phyloP scores from a whole-genome alignment of 1,140 invertebrate species.

The Muscidifurax raptorellus region DNA sequence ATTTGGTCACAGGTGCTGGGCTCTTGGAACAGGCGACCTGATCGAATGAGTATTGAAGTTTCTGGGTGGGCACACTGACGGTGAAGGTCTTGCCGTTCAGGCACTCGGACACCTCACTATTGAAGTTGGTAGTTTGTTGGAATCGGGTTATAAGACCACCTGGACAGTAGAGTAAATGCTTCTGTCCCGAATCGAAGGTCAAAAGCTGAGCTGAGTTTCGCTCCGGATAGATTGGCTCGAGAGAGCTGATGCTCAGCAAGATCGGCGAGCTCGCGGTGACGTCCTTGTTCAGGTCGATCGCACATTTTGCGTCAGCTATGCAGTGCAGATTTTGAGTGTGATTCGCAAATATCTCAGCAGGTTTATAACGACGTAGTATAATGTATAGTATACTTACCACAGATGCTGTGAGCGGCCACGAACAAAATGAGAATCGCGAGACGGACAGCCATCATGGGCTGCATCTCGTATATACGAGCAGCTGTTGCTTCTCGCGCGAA shows the following conservation, averaged over 20 bases:
- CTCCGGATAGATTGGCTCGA: constrained; percentile 27
- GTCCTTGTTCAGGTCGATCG: constrained; percentile 29
- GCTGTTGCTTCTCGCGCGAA: no score
- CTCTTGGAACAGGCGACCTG: constrained; percentile 18
- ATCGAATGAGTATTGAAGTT: constrained; percentile 11
- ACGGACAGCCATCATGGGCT: no score
- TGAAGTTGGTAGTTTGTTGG: not conserved
- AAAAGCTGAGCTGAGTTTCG: not conserved
- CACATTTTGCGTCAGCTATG: constrained; percentile 12
- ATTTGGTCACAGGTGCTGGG: constrained; percentile 5
- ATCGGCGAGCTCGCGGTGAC: constrained; percentile 12
- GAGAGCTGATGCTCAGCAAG: not conserved
- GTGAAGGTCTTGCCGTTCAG: not conserved
- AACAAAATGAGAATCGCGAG: no score
- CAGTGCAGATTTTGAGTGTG: not conserved
- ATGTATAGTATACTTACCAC: no score
- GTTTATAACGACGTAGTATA: no score
- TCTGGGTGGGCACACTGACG: not conserved
- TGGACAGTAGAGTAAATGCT: constrained; percentile 8
- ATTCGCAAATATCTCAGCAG: no score
- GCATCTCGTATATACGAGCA: no score
- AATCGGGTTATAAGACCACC: not conserved
- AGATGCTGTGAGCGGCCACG: no score
- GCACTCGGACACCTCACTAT: not conserved
- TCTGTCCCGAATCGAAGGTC: not conserved